These are phyloP conservation scores for Ctenicera cuprea DNA, from an alignment of 2,888 invertebrate genomes.

Conservation along the genomic window DNA sequence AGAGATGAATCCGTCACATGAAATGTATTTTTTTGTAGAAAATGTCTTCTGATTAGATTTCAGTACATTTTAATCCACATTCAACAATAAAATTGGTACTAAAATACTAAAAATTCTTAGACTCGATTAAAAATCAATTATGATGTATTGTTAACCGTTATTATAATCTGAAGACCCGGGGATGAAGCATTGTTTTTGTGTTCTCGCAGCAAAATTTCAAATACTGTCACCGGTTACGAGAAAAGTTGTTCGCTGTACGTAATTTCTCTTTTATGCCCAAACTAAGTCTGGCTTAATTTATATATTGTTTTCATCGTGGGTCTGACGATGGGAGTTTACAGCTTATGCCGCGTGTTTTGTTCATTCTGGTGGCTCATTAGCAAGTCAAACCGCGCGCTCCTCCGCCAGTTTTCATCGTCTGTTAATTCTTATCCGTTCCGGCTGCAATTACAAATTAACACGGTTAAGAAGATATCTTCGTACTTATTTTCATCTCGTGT, in stretches of 20 bases:
- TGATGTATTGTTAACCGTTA: background rate
- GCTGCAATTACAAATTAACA: slow-evolving; percentile 50
- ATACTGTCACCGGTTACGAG: slow-evolving; percentile 35
- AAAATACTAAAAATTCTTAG: background rate
- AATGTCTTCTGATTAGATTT: too few species aligned
- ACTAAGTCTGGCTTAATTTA: slow-evolving; percentile 49
- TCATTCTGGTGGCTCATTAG: slow-evolving; percentile 51
- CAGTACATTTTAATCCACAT: too few species aligned
- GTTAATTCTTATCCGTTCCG: slow-evolving; percentile 52
- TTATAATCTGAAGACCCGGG: background rate
- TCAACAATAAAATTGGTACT: too few species aligned
- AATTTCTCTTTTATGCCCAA: slow-evolving; percentile 47
- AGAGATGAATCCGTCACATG: too few species aligned
- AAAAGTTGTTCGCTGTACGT: slow-evolving; percentile 33
- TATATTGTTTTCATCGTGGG: slow-evolving; percentile 49
- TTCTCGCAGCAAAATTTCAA: slow-evolving; percentile 16
- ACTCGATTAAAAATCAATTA: background rate
- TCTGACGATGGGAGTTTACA: slow-evolving; percentile 48
- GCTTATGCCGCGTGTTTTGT: slow-evolving; percentile 48
- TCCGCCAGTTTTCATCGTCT: slow-evolving; percentile 50
- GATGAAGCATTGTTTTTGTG: background rate
- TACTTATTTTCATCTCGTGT: slow-evolving; percentile 30
- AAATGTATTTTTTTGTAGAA: too few species aligned
- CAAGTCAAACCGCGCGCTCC: slow-evolving; percentile 51
- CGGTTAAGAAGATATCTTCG: slow-evolving; percentile 39